These are phyloP conservation scores for Crenuchus spilurus DNA, from an alignment of 2,797 vertebrate genomes.

Conservation along the genomic window DNA sequence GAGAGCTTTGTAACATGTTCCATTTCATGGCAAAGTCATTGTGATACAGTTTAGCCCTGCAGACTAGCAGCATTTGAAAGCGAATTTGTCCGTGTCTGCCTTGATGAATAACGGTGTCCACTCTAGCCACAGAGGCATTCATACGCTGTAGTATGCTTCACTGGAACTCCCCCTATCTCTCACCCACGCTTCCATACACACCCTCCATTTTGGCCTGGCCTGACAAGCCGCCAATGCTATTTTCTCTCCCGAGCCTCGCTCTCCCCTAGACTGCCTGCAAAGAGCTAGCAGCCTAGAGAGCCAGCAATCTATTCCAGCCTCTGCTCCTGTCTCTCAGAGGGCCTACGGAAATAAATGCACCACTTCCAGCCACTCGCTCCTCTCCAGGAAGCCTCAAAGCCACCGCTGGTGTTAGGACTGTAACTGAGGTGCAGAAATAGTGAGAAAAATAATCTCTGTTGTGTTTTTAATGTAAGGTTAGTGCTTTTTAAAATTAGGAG, in stretches of 20 bases:
- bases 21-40: neutral
- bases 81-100: neutral
- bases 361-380: conserved; percentile 49
- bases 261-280: conserved; percentile 8
- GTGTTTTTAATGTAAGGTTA: conserved; percentile 7
- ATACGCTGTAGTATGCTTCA: neutral
- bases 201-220: neutral
- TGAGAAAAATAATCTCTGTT: neutral
- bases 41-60: neutral
- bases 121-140: neutral
- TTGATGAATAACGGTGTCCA: neutral
- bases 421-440: neutral
- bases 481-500: conserved; percentile 7
- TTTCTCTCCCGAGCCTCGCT: neutral
- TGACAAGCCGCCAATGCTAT: neutral
- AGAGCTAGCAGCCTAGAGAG: conserved; percentile 2
- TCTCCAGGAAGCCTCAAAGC: conserved; percentile 29
- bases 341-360: conserved; percentile 52
- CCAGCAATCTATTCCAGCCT: conserved; percentile 23
- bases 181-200: neutral
- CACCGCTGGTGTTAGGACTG: neutral
- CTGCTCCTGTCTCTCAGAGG: conserved; percentile 41
- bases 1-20: neutral
- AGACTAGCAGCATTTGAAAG: neutral
- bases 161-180: conserved; percentile 2